Conservation (phyloP, 2,113 vertebrate species). For the Lophius piscatorius region DNA sequence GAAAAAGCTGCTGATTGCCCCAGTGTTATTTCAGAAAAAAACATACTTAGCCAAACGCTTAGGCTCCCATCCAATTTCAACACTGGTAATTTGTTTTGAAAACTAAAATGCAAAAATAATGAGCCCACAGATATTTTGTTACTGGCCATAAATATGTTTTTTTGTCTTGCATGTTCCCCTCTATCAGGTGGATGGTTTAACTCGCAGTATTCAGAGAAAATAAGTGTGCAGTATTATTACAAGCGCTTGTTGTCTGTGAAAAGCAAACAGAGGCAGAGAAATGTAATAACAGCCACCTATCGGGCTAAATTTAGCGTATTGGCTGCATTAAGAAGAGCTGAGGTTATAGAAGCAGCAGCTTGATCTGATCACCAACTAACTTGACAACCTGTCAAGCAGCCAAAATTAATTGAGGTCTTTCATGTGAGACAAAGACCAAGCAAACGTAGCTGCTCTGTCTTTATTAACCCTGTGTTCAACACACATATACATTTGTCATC, state of each 20-base stretch:
- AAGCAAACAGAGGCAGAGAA: constrained; percentile 45
- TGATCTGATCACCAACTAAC: constrained; percentile 65
- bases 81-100: constrained; percentile 14
- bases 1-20: constrained; percentile 3
- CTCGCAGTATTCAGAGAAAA: constrained; percentile 41
- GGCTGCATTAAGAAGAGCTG: constrained; percentile 52
- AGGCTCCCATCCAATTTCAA: background rate
- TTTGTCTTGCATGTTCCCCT: constrained; percentile 17
- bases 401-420: constrained; percentile 59
- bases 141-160: background rate
- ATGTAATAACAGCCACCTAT: constrained; percentile 44
- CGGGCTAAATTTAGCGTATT: constrained; percentile 64
- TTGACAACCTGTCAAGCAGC: constrained; percentile 56
- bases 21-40: constrained; percentile 6
- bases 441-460: constrained; percentile 39
- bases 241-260: constrained; percentile 41
- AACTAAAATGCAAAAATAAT: constrained; percentile 22
- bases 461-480: constrained; percentile 29
- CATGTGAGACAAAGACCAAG: constrained; percentile 58
- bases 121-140: background rate
- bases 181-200: constrained; percentile 44
- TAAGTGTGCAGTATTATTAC: constrained; percentile 42
- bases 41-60: background rate
- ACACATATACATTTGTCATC: constrained; percentile 22
- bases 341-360: constrained; percentile 58